Conservation (phyloP, 1,140 invertebrate genomes). For the Drosophila gunungcola region DNA sequence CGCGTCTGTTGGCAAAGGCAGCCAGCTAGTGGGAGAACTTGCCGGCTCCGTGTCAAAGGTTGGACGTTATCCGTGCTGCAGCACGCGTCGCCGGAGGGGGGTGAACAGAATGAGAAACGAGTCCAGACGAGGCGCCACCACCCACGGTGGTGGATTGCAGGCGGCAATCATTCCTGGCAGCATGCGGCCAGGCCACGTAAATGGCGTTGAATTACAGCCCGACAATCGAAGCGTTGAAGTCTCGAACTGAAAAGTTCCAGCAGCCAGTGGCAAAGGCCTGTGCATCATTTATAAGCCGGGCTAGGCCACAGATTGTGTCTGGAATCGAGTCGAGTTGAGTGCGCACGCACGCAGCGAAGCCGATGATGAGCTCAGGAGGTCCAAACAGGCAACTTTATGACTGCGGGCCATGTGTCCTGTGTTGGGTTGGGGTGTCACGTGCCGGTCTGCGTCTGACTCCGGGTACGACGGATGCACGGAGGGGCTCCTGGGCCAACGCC, state of each 20-base stretch:
- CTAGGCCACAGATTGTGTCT: constrained; percentile 83
- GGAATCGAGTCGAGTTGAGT: constrained; percentile 33
- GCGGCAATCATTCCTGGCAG: constrained; percentile 53
- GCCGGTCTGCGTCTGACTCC: constrained; percentile 26
- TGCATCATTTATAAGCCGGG: constrained; percentile 81
- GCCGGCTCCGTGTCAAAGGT: constrained; percentile 64
- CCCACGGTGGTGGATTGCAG: constrained; percentile 26
- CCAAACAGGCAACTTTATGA: constrained; percentile 65
- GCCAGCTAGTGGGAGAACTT: constrained; percentile 48
- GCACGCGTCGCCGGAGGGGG: constrained; percentile 41
- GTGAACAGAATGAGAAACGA: background rate
- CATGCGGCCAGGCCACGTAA: constrained; percentile 69
- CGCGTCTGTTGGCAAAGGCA: constrained; percentile 23
- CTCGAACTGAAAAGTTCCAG: constrained; percentile 76
- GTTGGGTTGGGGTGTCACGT: constrained; percentile 43
- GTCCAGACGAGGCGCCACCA: constrained; percentile 36
- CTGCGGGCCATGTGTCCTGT: constrained; percentile 27
- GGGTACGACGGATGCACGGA: constrained; percentile 4
- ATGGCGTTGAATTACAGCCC: constrained; percentile 82
- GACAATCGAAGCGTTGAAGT: constrained; percentile 82
- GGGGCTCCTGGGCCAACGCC: constrained; percentile 19
- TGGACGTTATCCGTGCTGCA: constrained; percentile 62
- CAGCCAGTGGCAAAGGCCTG: constrained; percentile 24
- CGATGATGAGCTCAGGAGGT: constrained; percentile 76
- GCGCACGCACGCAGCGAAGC: constrained; percentile 67